Base-by-base conservation (phyloP, 37 sponge, comb jelly and placozoan species). In the Aphrocallistes beatrix region DNA sequence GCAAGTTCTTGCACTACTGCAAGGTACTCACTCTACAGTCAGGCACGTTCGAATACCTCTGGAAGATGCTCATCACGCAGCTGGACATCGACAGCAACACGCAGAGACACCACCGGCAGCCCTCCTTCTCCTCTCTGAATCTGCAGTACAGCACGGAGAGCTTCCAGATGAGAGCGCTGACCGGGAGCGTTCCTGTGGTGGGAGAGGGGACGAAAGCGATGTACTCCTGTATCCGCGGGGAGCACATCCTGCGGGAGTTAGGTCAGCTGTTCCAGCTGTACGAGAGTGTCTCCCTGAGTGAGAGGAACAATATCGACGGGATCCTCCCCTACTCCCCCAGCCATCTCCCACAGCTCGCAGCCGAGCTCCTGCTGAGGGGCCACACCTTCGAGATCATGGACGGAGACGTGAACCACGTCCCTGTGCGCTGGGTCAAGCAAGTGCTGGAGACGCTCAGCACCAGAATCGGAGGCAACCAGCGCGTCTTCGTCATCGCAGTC, bases 321-420 rank as follows among this genome's bases (percentile, higher is more conserved):
- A 45, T 38, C 17, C 75, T 60, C 75, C 75, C 75, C 34, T 60
- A 60, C 75, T 32, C 32, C 34, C 75, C 75, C 3, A 45, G 30
- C 23, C 1, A 25, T 42, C 48, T 45, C 16, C 39, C 84, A 23
- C 40, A 84, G 42, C 28, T 84, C 9, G 48, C 48, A 39, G 84
- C 48, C 38, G 84, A 84, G 1, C 42, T 84, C 36, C 36, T 84
- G 30, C 42, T 45, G n/a, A 28, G 48, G 17, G 84, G 84, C 0
- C 48, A 84, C 36, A 32, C 38, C 36, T 38, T 39, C 10, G 84
- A 84, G 36, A 1, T 84, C 3, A 23, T 84, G 49, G 84, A 84
- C 48, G 84, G 84, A 39, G 40, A 45, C 16, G 84, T 45, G 1
- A 45, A 39, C 45, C 84, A 84, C 36, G 42, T 84, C 21, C 84